phyloP scores from a whole-genome alignment of 2,888 invertebrate species.

The Gymnosoma rotundatum region DNA sequence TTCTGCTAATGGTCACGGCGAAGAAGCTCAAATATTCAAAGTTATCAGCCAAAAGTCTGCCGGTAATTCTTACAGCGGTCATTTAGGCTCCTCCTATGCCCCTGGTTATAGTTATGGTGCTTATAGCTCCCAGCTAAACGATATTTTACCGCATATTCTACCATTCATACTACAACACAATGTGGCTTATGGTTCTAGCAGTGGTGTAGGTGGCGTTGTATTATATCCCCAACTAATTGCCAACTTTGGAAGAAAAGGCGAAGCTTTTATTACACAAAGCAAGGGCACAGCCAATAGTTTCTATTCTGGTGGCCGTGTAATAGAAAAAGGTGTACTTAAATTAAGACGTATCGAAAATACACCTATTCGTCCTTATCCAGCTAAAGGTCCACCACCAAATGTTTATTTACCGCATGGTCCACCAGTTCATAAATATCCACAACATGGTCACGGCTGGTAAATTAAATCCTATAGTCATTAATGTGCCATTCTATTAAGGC shows the following conservation, averaged over 20 bases:
- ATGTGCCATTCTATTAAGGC: constrained; percentile 37
- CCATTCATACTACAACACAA: constrained; percentile 76
- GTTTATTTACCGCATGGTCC: constrained; percentile 27
- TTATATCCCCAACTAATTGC: constrained; percentile 73
- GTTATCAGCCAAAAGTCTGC: constrained; percentile 73
- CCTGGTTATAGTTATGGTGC: constrained; percentile 66
- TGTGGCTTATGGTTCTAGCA: constrained; percentile 54
- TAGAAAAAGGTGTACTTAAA: constrained; percentile 76
- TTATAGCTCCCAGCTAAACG: constrained; percentile 71
- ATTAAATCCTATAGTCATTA: constrained; percentile 13
- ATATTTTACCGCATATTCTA: constrained; percentile 77
- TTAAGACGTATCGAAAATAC: constrained; percentile 70
- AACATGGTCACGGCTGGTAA: constrained; percentile 52
- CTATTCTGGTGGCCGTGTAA: constrained; percentile 77
- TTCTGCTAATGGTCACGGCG: constrained; percentile 38
- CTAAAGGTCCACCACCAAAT: neutral
- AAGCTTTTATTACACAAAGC: constrained; percentile 73
- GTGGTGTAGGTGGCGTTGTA: constrained; percentile 28
- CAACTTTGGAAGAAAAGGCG: constrained; percentile 75
- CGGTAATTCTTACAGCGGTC: neutral
- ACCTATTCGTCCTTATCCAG: constrained; percentile 12
- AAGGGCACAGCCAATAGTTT: constrained; percentile 72
- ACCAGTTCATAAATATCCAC: constrained; percentile 2
- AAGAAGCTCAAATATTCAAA: constrained; percentile 73
- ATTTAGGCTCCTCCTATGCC: constrained; percentile 41